Evolutionary conservation across 2,888 invertebrate species (phyloP).

Genomic region (Agrochola macilenta): DNA sequence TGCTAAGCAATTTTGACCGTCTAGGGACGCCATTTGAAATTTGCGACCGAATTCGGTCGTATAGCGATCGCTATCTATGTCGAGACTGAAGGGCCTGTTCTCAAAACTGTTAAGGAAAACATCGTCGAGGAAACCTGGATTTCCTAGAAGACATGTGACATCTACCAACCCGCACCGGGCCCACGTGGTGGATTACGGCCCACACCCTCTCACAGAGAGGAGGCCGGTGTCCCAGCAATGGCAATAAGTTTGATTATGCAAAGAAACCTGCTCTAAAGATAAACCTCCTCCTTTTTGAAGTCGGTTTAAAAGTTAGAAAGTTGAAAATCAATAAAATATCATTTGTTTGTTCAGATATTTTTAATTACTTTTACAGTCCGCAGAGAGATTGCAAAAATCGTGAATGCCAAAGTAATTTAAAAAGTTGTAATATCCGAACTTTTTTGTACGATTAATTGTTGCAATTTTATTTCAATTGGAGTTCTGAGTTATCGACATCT

Average conservation of each 20-base stretch:
- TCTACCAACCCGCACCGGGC: not conserved
- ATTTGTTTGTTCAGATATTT: constrained; percentile 45
- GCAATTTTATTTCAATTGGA: constrained; percentile 23
- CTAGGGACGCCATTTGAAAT: too few relatives aligned
- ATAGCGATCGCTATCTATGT: too few relatives aligned
- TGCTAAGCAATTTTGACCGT: too few relatives aligned
- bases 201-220: not conserved
- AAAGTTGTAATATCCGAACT: constrained; percentile 48
- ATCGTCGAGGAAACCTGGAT: too few relatives aligned
- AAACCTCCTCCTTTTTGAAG: not conserved
- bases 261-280: not conserved
- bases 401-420: constrained; percentile 18
- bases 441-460: constrained; percentile 44
- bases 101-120: too few relatives aligned
- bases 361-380: constrained; percentile 45
- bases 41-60: too few relatives aligned
- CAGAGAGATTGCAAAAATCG: constrained; percentile 7
- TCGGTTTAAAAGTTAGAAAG: constrained; percentile 3
- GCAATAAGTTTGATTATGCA: not conserved
- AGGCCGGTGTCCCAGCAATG: not conserved
- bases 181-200: not conserved
- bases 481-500: constrained; percentile 13
- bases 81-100: too few relatives aligned
- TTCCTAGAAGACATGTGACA: too few relatives aligned
- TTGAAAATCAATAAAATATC: constrained; percentile 26